Conservation (phyloP, 2,797 vertebrate species). For the Rallus crepitans region DNA sequence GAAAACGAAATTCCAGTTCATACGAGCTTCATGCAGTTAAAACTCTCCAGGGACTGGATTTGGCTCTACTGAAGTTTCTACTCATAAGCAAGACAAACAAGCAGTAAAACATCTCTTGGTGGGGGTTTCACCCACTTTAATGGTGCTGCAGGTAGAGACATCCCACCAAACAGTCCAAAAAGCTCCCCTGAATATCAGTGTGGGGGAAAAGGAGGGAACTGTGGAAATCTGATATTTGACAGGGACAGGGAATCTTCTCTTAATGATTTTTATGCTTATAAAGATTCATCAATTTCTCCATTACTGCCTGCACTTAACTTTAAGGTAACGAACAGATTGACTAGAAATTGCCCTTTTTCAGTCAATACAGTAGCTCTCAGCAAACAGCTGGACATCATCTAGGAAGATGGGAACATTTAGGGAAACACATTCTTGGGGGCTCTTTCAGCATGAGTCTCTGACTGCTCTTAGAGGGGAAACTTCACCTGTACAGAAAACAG, state of each 20-base stretch:
- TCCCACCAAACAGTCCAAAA: background rate
- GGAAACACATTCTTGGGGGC: background rate
- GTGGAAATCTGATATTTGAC: background rate
- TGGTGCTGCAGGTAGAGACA: accelerated
- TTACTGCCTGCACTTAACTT: background rate
- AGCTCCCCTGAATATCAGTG: background rate
- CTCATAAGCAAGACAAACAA: background rate
- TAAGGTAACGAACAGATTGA: background rate
- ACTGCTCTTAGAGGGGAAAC: background rate
- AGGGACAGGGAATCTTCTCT: background rate
- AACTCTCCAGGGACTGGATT: background rate
- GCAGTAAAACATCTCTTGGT: background rate
- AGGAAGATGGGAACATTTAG: background rate
- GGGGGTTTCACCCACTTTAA: background rate
- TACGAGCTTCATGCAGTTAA: background rate
- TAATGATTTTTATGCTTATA: background rate
- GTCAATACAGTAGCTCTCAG: background rate
- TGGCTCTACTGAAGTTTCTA: background rate
- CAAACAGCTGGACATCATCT: background rate
- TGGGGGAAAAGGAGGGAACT: background rate
- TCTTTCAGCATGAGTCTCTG: background rate
- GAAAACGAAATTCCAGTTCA: background rate
- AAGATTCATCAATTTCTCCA: background rate
- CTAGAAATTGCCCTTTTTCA: background rate
- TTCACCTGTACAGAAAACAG: conserved; percentile 30